These are phyloP conservation scores for Ylistrum balloti DNA, from an alignment of 1,140 invertebrate genomes.

Conservation along the genomic window DNA sequence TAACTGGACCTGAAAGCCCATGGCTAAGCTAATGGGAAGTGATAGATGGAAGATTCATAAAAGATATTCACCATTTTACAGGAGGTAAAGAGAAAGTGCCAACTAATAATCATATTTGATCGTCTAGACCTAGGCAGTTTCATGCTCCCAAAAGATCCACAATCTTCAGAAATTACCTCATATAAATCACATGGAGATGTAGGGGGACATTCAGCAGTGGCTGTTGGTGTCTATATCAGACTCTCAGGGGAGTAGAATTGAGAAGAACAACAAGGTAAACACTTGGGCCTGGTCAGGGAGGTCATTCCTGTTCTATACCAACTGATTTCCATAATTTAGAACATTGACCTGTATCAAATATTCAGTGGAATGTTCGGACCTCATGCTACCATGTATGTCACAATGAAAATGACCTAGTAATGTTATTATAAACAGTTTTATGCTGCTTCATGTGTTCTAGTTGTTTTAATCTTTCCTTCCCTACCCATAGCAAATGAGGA, in stretches of 20 bases:
- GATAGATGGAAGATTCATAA: constrained; percentile 30
- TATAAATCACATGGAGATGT: background rate
- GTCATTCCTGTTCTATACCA: too few relatives aligned
- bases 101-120: constrained; percentile 36
- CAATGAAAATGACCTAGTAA: too few relatives aligned
- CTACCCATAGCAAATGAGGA: too few relatives aligned
- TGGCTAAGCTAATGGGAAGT: background rate
- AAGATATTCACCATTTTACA: constrained; percentile 7
- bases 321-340: background rate
- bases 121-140: constrained; percentile 10
- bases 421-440: too few relatives aligned
- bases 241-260: background rate
- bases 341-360: too few relatives aligned
- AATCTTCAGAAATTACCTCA: background rate
- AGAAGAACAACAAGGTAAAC: background rate
- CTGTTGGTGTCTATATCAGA: background rate
- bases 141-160: background rate
- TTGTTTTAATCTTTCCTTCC: too few relatives aligned
- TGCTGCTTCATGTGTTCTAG: too few relatives aligned
- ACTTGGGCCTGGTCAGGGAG: too few relatives aligned
- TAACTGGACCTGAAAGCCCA: constrained; percentile 8
- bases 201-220: background rate
- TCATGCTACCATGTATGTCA: too few relatives aligned
- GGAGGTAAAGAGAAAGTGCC: background rate
- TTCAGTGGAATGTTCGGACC: too few relatives aligned